Percentiles rank a stretch among this genome's conserved stretches.
Conservation (phyloP, 2,888 invertebrate species). For the Calliphora vomitoria region DNA sequence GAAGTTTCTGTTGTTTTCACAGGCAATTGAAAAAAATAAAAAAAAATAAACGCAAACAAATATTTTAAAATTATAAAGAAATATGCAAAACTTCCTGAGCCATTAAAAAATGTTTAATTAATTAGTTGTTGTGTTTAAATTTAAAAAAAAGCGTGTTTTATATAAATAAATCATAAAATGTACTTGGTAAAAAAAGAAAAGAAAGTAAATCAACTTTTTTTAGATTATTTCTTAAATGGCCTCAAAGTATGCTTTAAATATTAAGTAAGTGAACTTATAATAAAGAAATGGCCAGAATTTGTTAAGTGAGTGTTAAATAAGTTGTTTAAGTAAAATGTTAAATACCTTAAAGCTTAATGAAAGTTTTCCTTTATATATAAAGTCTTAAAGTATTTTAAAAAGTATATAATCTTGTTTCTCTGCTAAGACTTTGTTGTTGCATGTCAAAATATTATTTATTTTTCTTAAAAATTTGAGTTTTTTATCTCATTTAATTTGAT, state of each 20-base stretch:
- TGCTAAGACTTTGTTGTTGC: neutral
- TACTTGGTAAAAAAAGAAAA: neutral
- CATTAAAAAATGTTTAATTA: neutral
- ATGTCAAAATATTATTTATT: constrained; percentile 35
- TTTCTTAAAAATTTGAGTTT: neutral
- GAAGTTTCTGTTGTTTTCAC: neutral
- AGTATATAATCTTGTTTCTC: neutral
- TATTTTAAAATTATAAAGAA: neutral
- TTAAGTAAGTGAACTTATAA: too few relatives aligned
- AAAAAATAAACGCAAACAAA: neutral
- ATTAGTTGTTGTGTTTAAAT: neutral
- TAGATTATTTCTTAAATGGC: neutral
- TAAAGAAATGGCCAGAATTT: neutral
- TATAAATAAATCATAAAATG: neutral
- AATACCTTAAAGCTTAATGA: too few relatives aligned
- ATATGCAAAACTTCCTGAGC: neutral
- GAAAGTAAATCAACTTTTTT: neutral
- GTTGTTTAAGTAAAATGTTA: too few relatives aligned
- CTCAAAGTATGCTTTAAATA: constrained; percentile 21
- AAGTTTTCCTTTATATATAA: neutral
- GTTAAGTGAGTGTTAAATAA: too few relatives aligned
- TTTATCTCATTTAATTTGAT: constrained; percentile 7
- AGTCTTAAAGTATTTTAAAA: neutral
- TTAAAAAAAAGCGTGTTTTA: neutral
- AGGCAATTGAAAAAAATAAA: neutral